phyloP scores from a whole-genome alignment of 2,113 vertebrate genomes.

The Petromus typicus region DNA sequence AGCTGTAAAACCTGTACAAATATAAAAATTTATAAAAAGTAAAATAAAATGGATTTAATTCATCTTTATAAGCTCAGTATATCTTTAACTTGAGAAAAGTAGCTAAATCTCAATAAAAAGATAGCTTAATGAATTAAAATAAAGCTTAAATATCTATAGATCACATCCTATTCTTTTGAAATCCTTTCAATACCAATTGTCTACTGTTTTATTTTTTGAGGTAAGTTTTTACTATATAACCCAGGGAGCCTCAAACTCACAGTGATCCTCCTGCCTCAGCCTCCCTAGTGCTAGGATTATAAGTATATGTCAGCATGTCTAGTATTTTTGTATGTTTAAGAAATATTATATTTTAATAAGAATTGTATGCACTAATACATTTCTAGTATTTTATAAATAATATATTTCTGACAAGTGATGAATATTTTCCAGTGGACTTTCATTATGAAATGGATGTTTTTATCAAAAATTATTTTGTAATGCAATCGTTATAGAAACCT shows the following conservation, averaged over 20 bases:
- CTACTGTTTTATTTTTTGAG: background rate
- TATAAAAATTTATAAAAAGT: slow-evolving; percentile 68
- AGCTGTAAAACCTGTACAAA: slow-evolving; percentile 90
- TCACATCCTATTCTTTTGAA: slow-evolving; percentile 4
- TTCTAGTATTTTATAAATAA: background rate
- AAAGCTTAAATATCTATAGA: slow-evolving; percentile 47
- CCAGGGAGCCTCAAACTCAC: too few relatives aligned
- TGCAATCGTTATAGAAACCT: background rate
- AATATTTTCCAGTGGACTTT: background rate
- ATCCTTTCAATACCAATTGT: slow-evolving; percentile 18
- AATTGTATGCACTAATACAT: background rate
- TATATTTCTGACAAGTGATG: background rate
- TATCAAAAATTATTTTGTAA: background rate
- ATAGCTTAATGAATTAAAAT: slow-evolving; percentile 15
- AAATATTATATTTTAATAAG: slow-evolving; percentile 34
- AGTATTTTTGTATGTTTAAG: too few relatives aligned
- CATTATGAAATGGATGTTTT: slow-evolving; percentile 38
- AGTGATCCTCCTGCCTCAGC: too few relatives aligned
- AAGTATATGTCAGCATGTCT: too few relatives aligned
- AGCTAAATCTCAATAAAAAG: slow-evolving; percentile 25
- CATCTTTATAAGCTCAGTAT: slow-evolving; percentile 32
- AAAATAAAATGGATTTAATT: slow-evolving; percentile 61
- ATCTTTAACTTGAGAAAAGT: slow-evolving; percentile 19
- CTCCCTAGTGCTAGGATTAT: too few relatives aligned
- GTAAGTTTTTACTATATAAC: too few relatives aligned